Conservation (phyloP, 2,113 vertebrate genomes). For the Rhinopithecus roxellana region DNA sequence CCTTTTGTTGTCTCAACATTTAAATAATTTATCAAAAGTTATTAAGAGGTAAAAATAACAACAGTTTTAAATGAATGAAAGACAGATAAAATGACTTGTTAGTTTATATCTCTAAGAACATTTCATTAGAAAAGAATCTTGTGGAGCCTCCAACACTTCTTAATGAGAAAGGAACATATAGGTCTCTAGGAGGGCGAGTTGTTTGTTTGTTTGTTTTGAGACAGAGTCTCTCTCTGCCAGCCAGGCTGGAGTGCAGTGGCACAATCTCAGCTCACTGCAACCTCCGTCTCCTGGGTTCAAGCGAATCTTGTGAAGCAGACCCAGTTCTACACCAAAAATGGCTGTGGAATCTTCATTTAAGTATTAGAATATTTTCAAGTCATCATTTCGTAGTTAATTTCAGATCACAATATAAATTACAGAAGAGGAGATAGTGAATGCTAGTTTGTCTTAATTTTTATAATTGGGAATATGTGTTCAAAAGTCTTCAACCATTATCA, state of each 20-base stretch:
- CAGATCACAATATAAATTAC: neutral
- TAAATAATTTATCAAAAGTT: neutral
- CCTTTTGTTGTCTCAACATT: neutral
- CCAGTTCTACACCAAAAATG: neutral
- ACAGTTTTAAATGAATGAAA: neutral
- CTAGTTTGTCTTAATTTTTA: neutral
- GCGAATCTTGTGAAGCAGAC: too few species aligned
- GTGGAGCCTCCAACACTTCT: neutral
- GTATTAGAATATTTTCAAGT: neutral
- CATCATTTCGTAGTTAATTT: neutral
- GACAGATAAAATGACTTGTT: neutral
- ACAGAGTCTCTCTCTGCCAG: too few species aligned
- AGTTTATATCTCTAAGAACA: neutral
- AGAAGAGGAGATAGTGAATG: neutral
- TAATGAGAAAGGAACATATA: neutral
- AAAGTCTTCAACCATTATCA: neutral
- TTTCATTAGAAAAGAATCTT: neutral
- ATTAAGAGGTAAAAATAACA: neutral
- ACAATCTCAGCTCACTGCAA: too few species aligned
- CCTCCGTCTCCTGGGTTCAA: too few species aligned
- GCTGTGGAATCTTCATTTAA: neutral
- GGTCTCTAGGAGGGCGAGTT: too few species aligned
- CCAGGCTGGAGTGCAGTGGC: too few species aligned
- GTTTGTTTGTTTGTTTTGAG: too few species aligned
- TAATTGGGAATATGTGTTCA: neutral